Evolutionary conservation across 2,888 invertebrate species (phyloP), one percentile per base, ranked within the genome.

Genomic region (Eumacrocentrus americanus): DNA sequence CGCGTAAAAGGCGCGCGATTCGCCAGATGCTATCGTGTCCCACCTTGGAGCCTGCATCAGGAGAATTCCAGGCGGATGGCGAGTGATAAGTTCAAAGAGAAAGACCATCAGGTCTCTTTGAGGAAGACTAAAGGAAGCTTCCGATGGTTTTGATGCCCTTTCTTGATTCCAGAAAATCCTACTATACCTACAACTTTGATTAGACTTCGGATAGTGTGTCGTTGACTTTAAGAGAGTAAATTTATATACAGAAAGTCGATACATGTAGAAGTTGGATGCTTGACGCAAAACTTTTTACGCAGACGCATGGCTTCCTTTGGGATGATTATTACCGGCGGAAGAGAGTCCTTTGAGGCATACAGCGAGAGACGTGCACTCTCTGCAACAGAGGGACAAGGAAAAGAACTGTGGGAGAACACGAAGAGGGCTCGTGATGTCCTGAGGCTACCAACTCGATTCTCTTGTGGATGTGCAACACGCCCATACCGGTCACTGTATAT

Each of bases 381-480:
- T 3, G 25, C 14, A n/a, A 35, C 35, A 12, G 25, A 48, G 34
- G 12, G 25, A 59, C 35, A 42, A 40, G 51, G 50, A 50, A 52
- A 61, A 52, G 37, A 54, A 62, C 40, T 55, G 40, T 51, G 56
- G 44, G 38, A 52, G 57, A 59, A 50, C 48, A 55, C 53, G 52
- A 56, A 59, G 53, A 59, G 61, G 65, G 69, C 72, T 78, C 79
- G 79, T 79, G 79, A 79, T 79, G 73, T 77, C 79, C 76, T 67
- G 77, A 69, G 78, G 79, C 78, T 75, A 77, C 77, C 68, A 73
- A 73, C 60, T 64, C 60, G 58, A 60, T 60, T 58, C 56, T 37
- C 35, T 48, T 44, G 44, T 44, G 40, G 48, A 55, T 50, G 50
- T 23, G 18, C 71, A 72, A 72, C 69, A 74, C 76, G 72, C 76